Conservation (phyloP, 1,140 invertebrate genomes). For the Rhysida immarginata region DNA sequence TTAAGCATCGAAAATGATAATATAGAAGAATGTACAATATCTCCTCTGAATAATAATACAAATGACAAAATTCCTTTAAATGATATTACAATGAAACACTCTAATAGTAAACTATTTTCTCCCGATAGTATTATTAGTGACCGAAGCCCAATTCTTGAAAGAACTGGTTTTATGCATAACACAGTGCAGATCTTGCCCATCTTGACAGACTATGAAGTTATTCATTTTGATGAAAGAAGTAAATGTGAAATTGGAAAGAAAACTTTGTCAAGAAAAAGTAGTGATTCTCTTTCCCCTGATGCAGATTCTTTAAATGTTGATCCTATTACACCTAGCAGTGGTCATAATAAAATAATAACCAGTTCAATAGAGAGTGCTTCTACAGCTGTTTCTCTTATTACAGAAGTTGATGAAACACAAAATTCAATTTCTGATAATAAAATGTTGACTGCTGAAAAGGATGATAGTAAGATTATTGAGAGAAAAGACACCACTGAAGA, state of each 20-base stretch:
- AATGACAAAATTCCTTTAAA: too few relatives aligned
- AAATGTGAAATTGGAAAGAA: neutral
- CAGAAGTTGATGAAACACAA: too few relatives aligned
- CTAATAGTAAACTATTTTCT: conserved; percentile 4
- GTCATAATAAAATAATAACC: neutral
- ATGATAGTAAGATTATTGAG: neutral
- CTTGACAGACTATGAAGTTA: neutral
- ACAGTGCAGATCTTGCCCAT: neutral
- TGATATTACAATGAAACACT: neutral
- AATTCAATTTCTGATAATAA: too few relatives aligned
- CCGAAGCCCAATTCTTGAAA: neutral
- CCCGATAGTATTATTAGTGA: conserved; percentile 6
- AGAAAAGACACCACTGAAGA: neutral
- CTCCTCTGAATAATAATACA: too few relatives aligned
- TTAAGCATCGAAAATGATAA: too few relatives aligned
- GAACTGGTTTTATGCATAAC: neutral
- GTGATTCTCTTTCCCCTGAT: conserved; percentile 1
- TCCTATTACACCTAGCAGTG: neutral
- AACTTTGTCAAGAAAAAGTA: neutral
- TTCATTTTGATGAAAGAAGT: neutral
- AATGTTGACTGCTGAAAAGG: neutral
- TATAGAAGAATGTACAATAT: too few relatives aligned
- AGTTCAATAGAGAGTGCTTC: neutral
- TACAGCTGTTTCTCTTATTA: neutral
- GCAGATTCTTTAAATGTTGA: conserved; percentile 3